Evolutionary conservation across 1,140 invertebrate genomes (phyloP).

Genomic region (Arctopsyche grandis): DNA sequence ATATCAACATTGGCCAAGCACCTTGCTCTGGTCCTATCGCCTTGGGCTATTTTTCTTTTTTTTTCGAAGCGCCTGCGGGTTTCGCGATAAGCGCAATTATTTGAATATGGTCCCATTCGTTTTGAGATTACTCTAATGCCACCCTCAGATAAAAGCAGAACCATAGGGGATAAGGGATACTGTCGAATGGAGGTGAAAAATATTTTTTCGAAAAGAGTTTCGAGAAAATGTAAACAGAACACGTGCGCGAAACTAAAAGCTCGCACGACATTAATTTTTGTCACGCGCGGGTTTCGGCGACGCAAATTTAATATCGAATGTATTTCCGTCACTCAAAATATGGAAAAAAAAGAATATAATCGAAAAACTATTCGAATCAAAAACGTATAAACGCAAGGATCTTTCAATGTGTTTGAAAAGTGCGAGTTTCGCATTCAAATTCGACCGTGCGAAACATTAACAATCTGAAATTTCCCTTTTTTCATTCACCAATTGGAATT

Average conservation of each 20-base stretch:
- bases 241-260: background rate
- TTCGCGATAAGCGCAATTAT: conserved; percentile 4
- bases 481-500: too few relatives aligned
- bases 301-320: conserved; percentile 14
- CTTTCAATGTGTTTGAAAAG: too few relatives aligned
- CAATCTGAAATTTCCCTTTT: too few relatives aligned
- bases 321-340: background rate
- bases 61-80: background rate
- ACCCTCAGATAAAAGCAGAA: background rate
- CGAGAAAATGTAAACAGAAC: conserved; percentile 5
- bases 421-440: too few relatives aligned
- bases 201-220: background rate
- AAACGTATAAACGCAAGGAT: too few relatives aligned
- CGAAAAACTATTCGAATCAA: too few relatives aligned
- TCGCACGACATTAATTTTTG: background rate
- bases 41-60: background rate
- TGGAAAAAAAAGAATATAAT: too few relatives aligned
- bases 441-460: too few relatives aligned
- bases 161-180: background rate
- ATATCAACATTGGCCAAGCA: conserved; percentile 2
- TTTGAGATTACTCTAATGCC: conserved; percentile 2
- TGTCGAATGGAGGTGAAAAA: background rate
- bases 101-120: conserved; percentile 1
- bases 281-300: background rate
- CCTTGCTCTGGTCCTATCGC: background rate